phyloP scores from a whole-genome alignment of 2,888 invertebrate species.

The Eupelmus urozonus region DNA sequence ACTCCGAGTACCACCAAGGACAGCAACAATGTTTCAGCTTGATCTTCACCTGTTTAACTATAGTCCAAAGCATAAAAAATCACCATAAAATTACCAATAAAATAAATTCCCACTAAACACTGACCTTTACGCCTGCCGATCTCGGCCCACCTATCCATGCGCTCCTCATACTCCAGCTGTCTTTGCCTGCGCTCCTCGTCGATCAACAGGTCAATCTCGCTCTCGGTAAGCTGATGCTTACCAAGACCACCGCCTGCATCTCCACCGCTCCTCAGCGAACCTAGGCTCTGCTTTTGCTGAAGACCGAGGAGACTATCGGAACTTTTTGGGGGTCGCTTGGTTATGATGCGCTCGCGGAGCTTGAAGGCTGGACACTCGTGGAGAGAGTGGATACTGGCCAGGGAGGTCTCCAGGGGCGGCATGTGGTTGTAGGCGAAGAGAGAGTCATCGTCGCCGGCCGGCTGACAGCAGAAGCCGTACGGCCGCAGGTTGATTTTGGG shows the following conservation, averaged over 20 bases:
- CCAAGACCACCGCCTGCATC: not conserved
- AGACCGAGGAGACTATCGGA: not conserved
- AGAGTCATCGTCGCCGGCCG: not conserved
- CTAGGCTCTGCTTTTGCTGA: not conserved
- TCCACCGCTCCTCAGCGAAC: too few species aligned
- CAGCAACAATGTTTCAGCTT: constrained; percentile 2
- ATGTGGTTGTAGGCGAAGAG: not conserved
- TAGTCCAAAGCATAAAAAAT: not conserved
- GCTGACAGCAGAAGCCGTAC: constrained; percentile 51
- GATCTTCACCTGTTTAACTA: not conserved
- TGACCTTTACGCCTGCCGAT: constrained; percentile 29
- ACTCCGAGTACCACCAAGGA: constrained; percentile 70
- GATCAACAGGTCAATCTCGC: constrained; percentile 16
- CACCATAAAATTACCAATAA: too few species aligned
- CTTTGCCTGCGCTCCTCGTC: not conserved
- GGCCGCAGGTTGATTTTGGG: constrained; percentile 15
- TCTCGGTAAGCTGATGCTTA: constrained; percentile 3
- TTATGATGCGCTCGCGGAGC: constrained; percentile 9
- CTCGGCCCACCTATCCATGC: constrained; percentile 36
- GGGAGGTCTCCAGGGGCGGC: not conserved
- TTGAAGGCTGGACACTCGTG: constrained; percentile 49
- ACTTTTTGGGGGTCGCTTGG: not conserved
- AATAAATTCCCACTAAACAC: too few species aligned
- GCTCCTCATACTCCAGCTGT: constrained; percentile 41
- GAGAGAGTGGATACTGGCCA: constrained; percentile 2